Percentiles rank a stretch among this genome's conserved stretches.
Evolutionary conservation across 2,888 invertebrate genomes (phyloP).

Genomic region (Drosophila neonasuta): DNA sequence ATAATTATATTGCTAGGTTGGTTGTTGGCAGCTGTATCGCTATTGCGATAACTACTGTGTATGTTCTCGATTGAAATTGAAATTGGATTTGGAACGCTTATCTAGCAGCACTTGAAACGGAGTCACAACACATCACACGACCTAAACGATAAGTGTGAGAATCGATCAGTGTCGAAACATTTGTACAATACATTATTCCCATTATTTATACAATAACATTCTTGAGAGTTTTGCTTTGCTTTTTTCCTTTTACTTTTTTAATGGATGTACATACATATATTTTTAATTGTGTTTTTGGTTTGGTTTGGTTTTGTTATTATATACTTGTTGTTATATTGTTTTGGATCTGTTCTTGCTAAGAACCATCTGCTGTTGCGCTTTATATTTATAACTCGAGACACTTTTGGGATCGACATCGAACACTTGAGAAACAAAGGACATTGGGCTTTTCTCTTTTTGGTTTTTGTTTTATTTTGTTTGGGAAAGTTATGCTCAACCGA

Average conservation of each 20-base stretch:
- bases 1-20: neutral
- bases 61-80: slow-evolving; percentile 20
- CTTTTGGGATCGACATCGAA: slow-evolving; percentile 34
- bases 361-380: slow-evolving; percentile 51
- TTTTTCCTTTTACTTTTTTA: neutral
- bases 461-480: neutral
- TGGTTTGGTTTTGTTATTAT: neutral
- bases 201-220: slow-evolving; percentile 38
- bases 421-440: slow-evolving; percentile 38
- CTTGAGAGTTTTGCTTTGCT: slow-evolving; percentile 9
- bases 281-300: slow-evolving; percentile 1
- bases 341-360: slow-evolving; percentile 28
- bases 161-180: slow-evolving; percentile 38
- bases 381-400: slow-evolving; percentile 32
- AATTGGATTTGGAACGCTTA: slow-evolving; percentile 31
- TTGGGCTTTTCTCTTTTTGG: neutral
- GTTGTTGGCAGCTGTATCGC: slow-evolving; percentile 18
- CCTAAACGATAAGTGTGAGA: slow-evolving; percentile 22
- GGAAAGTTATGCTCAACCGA: slow-evolving; percentile 27
- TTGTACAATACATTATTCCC: slow-evolving; percentile 32
- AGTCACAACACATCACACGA: slow-evolving; percentile 35
- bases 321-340: slow-evolving; percentile 5
- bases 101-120: slow-evolving; percentile 29
- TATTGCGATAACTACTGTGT: slow-evolving; percentile 14
- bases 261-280: slow-evolving; percentile 13